Evolutionary conservation across 2,888 invertebrate genomes (phyloP).

Genomic region (Acholoe squamosa): DNA sequence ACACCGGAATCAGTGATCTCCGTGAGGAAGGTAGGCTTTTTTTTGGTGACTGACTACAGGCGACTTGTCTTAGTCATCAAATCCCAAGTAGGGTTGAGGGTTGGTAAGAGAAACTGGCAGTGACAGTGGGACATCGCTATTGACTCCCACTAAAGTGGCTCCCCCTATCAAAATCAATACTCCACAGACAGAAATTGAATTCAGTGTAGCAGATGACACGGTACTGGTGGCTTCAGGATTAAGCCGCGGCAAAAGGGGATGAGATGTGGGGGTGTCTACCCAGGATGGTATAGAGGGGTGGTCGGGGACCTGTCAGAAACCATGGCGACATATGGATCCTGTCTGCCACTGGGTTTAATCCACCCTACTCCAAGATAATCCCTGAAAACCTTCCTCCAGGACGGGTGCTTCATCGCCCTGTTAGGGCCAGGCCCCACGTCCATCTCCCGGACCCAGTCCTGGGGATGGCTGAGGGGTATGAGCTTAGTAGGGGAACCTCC

Average conservation of each 20-base stretch:
- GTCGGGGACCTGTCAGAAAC: neutral
- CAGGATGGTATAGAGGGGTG: neutral
- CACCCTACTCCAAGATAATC: conserved; percentile 10
- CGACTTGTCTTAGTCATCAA: conserved; percentile 16
- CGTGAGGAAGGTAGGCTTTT: conserved; percentile 14
- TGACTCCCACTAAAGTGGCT: conserved; percentile 32
- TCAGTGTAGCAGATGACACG: conserved; percentile 28
- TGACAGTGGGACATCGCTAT: neutral
- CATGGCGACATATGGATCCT: conserved; percentile 18
- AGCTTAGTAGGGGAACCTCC: neutral
- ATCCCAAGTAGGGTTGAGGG: neutral
- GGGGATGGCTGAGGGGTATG: neutral
- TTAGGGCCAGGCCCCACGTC: neutral
- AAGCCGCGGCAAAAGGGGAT: neutral
- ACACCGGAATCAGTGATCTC: neutral
- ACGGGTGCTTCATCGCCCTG: neutral
- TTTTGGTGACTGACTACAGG: neutral
- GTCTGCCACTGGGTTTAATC: conserved; percentile 2
- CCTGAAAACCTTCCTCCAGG: conserved; percentile 6
- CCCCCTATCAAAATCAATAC: conserved; percentile 31
- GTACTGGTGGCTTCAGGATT: neutral
- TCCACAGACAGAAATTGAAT: neutral
- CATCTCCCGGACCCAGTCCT: neutral
- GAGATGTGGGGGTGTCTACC: conserved; percentile 8
- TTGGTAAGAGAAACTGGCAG: neutral